These are phyloP conservation scores for Celastrina argiolus DNA, from an alignment of 2,888 invertebrate species.

Conservation along the genomic window DNA sequence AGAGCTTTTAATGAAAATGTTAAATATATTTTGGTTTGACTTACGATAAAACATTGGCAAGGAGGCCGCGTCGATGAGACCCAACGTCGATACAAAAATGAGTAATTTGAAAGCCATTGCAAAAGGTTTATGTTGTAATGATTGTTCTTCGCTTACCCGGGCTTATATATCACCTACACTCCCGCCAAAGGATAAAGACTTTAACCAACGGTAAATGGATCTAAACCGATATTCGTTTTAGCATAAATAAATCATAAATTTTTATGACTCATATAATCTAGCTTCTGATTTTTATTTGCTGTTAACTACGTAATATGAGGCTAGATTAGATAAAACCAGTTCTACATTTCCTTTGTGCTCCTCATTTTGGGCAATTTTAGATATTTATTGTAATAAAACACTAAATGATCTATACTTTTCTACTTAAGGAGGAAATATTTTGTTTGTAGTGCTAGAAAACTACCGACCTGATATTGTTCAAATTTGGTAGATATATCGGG, in stretches of 20 bases:
- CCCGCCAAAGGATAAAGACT: background rate
- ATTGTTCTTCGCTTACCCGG: background rate
- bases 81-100: background rate
- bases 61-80: background rate
- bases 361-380: background rate
- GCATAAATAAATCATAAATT: constrained; percentile 4
- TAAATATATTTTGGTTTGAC: background rate
- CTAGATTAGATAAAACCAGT: background rate
- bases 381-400: background rate
- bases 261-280: background rate
- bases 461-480: no score
- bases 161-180: constrained; percentile 9
- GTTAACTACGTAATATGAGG: background rate
- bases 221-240: background rate
- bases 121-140: background rate
- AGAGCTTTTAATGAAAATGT: no score
- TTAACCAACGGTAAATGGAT: constrained; percentile 1
- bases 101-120: constrained; percentile 4
- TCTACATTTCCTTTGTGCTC: background rate
- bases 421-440: no score
- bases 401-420: background rate
- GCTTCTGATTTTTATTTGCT: constrained; percentile 1
- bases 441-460: no score
- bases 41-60: constrained; percentile 10
- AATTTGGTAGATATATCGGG: no score